Percentiles rank a stretch among this genome's conserved stretches.
phyloP scores from a whole-genome alignment of 2,113 vertebrate genomes.

The Accipiter virgatus region DNA sequence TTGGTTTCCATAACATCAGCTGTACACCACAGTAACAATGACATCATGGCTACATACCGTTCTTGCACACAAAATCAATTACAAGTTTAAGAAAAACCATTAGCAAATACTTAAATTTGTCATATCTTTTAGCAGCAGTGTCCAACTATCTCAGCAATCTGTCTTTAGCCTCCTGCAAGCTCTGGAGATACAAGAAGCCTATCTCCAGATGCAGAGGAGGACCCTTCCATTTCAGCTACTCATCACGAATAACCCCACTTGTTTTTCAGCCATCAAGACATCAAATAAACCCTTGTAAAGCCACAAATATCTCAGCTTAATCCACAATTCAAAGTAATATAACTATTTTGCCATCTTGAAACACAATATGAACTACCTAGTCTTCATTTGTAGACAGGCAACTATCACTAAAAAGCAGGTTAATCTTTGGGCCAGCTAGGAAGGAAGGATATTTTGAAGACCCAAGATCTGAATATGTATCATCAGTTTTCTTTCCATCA shows the following conservation, averaged over 20 bases:
- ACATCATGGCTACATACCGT: not conserved
- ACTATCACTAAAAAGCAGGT: not conserved
- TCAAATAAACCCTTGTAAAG: not conserved
- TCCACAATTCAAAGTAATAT: not conserved
- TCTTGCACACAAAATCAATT: not conserved
- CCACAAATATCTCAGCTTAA: not conserved
- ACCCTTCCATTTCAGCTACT: not conserved
- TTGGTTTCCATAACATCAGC: not conserved
- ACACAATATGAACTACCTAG: not conserved
- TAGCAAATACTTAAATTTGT: not conserved
- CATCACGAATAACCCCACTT: not conserved
- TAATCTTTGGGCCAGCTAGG: not conserved
- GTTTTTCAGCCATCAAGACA: not conserved
- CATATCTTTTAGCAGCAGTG: not conserved
- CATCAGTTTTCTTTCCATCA: not conserved
- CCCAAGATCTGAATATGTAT: not conserved
- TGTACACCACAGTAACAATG: not conserved
- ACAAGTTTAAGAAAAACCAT: not conserved
- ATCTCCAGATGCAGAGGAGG: not conserved
- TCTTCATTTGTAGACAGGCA: not conserved
- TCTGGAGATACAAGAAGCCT: not conserved
- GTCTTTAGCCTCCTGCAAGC: not conserved
- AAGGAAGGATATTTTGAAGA: not conserved
- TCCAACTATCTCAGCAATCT: not conserved
- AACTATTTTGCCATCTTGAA: not conserved